Percentiles rank a stretch among this genome's conserved stretches.
Evolutionary conservation across 2,888 invertebrate genomes (phyloP).

Genomic region (Arenicola marina): DNA sequence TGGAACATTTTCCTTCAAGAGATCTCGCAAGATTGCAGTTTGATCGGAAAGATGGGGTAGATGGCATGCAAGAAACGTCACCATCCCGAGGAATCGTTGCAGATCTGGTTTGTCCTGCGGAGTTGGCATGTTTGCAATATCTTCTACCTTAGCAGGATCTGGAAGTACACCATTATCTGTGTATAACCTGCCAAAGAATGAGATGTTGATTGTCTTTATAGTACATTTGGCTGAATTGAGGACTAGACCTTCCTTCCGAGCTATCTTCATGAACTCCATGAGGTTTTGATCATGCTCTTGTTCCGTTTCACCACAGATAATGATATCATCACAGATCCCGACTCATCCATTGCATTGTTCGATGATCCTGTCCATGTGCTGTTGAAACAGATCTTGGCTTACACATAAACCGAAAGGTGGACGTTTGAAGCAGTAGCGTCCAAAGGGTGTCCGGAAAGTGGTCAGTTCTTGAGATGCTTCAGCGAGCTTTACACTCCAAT

Average conservation of each 20-base stretch:
- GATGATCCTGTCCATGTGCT: not conserved
- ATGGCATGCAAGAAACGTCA: slow-evolving; percentile 16
- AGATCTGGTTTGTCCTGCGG: slow-evolving; percentile 19
- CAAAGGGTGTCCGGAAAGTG: slow-evolving; percentile 1
- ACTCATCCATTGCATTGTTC: not conserved
- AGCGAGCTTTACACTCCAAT: not conserved
- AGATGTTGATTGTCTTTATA: slow-evolving; percentile 9
- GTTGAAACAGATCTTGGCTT: not conserved
- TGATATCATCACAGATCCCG: not conserved
- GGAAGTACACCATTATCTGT: slow-evolving; percentile 10
- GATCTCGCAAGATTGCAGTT: slow-evolving; percentile 9
- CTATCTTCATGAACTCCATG: not conserved
- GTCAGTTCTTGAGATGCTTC: not conserved
- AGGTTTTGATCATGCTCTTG: slow-evolving; percentile 8
- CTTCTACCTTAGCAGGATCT: slow-evolving; percentile 17
- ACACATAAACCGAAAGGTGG: slow-evolving; percentile 8
- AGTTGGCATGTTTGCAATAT: slow-evolving; percentile 18
- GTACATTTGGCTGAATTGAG: slow-evolving; percentile 3
- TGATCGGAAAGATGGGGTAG: slow-evolving; percentile 11
- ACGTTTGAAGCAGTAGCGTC: not conserved
- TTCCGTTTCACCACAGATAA: not conserved
- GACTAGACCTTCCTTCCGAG: not conserved
- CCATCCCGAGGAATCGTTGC: slow-evolving; percentile 20
- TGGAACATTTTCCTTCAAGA: slow-evolving; percentile 17
- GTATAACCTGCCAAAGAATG: slow-evolving; percentile 23